phyloP scores from a whole-genome alignment of 92 coral and sea anemone genomes.

The Actinostola sp. region DNA sequence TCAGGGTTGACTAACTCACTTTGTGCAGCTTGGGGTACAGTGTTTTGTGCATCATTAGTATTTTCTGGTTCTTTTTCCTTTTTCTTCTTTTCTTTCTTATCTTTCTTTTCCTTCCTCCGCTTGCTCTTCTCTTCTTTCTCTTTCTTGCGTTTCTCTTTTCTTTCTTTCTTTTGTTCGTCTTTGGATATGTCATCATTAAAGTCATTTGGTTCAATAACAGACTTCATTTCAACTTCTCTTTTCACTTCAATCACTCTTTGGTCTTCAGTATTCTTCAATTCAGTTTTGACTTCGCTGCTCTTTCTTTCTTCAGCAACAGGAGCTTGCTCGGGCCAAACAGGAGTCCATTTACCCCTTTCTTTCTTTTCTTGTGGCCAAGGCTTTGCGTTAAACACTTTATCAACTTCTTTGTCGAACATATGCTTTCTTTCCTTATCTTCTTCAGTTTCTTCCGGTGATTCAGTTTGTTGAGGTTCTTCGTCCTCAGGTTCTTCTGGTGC shows the following conservation, averaged over 20 bases:
- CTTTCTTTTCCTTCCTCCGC: slow-evolving; percentile 38
- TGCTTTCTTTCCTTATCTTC: slow-evolving; percentile 13
- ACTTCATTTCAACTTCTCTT: neutral
- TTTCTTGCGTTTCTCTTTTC: slow-evolving; percentile 12
- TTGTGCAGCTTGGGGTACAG: neutral
- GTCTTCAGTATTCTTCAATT: neutral
- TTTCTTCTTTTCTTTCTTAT: slow-evolving; percentile 54
- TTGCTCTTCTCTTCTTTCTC: slow-evolving; percentile 29
- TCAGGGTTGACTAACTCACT: slow-evolving; percentile 1
- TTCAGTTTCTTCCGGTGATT: slow-evolving; percentile 19
- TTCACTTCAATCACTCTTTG: neutral
- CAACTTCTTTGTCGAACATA: slow-evolving; percentile 31
- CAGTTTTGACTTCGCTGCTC: slow-evolving; percentile 1
- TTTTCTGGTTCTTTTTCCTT: slow-evolving; percentile 48
- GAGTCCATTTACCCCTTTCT: slow-evolving; percentile 19
- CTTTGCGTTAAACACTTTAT: slow-evolving; percentile 40
- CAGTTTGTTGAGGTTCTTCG: slow-evolving; percentile 8
- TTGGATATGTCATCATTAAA: slow-evolving; percentile 12
- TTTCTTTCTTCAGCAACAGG: neutral
- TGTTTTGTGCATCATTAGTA: neutral
- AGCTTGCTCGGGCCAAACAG: slow-evolving; percentile 2
- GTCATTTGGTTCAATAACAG: neutral
- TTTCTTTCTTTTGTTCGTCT: slow-evolving; percentile 22
- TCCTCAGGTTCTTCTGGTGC: slow-evolving; percentile 16
- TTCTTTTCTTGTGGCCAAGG: slow-evolving; percentile 11